Base-by-base conservation (phyloP, 2,888 invertebrate genomes). In the Mycalesis mineus region DNA sequence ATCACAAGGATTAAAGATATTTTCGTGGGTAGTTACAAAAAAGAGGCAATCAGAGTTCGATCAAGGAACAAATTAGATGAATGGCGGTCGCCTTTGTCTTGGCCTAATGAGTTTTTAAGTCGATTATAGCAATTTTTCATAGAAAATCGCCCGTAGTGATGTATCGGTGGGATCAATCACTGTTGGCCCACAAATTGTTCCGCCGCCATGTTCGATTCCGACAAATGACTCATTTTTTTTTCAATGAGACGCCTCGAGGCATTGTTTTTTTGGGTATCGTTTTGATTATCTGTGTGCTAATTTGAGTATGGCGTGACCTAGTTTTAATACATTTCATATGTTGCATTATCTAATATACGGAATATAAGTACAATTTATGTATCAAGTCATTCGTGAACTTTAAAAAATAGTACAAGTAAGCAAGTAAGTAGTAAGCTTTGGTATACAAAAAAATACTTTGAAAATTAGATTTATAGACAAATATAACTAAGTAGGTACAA, bases 101-200 rank as follows among this genome's bases (percentile, higher is more conserved):
- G 83, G 73, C 82, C 84, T 88, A 89, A 89, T 88, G 89, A 89
- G 88, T 89, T 89, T 89, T 89, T 89, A 89, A 89, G 89, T 89
- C 89, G 89, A 89, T 89, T 89, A 88, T 86, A 78, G 85, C 86
- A 81, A 89, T 89, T 89, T 89, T 89, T 89, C 89, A 89, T 89
- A 89, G 89, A 88, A 89, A 88, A 89, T 86, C 87, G 82, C 88
- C 79, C 84, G 83, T 86, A 84, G 88, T 89, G 89, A 89, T 89
- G 89, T 87, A 89, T 89, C 80, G 87, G 77, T 75, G 70, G 86
- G 80, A 89, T 89, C 89, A 89, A 89, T 89, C 89, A 89, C 83
- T 83, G 87, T 80, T 78, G 74, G 73, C 74, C 74, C 75, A 79
- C 79, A 85, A 85, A 86, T 86, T 82, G 81, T 80, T 81, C 79